Conservation (phyloP, 2,797 vertebrate genomes). For the Rallus crepitans region DNA sequence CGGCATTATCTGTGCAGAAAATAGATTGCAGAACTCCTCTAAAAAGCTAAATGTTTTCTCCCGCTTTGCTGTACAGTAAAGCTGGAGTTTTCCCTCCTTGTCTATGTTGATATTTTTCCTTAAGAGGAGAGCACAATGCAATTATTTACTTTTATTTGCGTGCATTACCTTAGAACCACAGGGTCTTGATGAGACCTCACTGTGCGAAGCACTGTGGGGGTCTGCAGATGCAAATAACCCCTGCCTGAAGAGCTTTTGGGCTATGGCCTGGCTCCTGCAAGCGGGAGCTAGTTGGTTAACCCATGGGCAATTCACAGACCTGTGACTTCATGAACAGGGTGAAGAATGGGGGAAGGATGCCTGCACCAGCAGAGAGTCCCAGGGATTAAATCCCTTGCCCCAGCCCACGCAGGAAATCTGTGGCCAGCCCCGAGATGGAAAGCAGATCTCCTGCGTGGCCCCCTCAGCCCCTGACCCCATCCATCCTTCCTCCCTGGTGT, state of each 20-base stretch:
- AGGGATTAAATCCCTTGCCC: neutral
- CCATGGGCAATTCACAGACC: neutral
- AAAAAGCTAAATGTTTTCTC: neutral
- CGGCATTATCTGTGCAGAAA: neutral
- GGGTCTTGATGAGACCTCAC: neutral
- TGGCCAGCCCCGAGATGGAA: neutral
- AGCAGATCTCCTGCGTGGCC: constrained; percentile 13
- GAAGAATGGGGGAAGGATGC: neutral
- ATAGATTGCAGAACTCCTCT: neutral
- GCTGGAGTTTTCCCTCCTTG: neutral
- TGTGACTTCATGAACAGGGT: neutral
- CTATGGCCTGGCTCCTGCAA: neutral
- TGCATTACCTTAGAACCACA: neutral
- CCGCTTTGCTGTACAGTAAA: neutral
- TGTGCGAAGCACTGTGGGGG: neutral
- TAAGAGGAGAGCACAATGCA: neutral
- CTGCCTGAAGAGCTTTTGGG: constrained; percentile 42
- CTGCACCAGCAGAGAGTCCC: neutral
- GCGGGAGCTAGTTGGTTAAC: neutral
- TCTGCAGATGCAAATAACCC: neutral
- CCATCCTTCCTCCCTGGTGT: neutral
- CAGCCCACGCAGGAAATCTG: constrained; percentile 22
- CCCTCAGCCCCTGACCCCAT: neutral
- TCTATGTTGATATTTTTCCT: neutral
- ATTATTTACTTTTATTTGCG: neutral